Evolutionary conservation across 2,888 invertebrate species (phyloP).

Genomic region (Dusona sp.): DNA sequence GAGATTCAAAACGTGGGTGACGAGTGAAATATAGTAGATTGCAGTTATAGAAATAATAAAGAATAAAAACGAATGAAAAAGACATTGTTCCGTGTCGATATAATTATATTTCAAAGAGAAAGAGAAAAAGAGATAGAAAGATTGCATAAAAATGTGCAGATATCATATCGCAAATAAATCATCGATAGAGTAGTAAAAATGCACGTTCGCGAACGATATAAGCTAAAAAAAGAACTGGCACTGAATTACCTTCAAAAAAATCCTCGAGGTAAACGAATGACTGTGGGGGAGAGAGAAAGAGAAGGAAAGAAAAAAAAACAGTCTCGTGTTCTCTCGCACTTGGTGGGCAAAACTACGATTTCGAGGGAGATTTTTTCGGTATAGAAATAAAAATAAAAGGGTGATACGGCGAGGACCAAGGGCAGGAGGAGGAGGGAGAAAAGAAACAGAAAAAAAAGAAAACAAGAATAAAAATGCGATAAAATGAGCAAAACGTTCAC

Average conservation of each 20-base stretch:
- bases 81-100: background rate
- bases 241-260: constrained; percentile 45
- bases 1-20: constrained; percentile 25
- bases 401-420: background rate
- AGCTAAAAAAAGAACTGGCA: constrained; percentile 1
- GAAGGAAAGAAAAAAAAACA: constrained; percentile 8
- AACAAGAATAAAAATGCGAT: constrained; percentile 13
- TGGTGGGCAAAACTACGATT: constrained; percentile 22
- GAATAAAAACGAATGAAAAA: background rate
- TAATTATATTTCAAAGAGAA: background rate
- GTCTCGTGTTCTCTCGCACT: constrained; percentile 50
- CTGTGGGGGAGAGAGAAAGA: background rate
- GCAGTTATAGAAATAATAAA: constrained; percentile 25
- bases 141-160: constrained; percentile 13
- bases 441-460: background rate
- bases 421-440: background rate
- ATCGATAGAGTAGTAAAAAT: background rate
- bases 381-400: constrained; percentile 15
- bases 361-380: constrained; percentile 11
- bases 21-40: background rate
- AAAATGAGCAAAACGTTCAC: constrained; percentile 24
- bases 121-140: background rate
- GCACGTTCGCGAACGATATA: background rate
- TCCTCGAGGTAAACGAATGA: constrained; percentile 19
- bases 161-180: background rate